Conservation (phyloP, 2,888 invertebrate species). For the Hirudinaria manillensis region DNA sequence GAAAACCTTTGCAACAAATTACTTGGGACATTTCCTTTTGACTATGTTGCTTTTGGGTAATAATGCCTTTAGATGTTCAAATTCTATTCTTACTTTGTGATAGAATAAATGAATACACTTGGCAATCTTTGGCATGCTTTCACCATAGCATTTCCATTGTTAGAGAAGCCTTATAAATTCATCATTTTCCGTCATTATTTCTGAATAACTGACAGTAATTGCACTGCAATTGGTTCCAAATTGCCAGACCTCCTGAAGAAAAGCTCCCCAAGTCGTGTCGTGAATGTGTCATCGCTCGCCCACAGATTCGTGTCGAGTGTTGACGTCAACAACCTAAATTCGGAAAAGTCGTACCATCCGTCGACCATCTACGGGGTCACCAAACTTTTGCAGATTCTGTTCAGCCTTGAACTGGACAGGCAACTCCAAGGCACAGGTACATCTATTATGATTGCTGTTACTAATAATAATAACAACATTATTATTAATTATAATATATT, state of each 20-base stretch:
- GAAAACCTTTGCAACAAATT: constrained; percentile 83
- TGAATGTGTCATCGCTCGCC: constrained; percentile 43
- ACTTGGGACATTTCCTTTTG: constrained; percentile 85
- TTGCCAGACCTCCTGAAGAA: constrained; percentile 33
- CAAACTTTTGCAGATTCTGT: constrained; percentile 51
- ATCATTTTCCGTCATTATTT: too few relatives aligned
- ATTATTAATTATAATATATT: too few relatives aligned
- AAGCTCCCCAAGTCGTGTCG: constrained; percentile 39
- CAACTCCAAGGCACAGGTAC: constrained; percentile 42
- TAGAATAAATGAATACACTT: too few relatives aligned
- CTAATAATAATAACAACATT: too few relatives aligned
- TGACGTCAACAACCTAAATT: constrained; percentile 41
- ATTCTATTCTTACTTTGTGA: neutral
- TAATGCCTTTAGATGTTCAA: constrained; percentile 34
- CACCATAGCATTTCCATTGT: too few relatives aligned
- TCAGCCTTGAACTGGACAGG: constrained; percentile 48
- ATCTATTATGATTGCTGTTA: neutral
- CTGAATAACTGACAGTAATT: too few relatives aligned
- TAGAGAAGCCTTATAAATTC: too few relatives aligned
- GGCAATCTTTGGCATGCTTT: too few relatives aligned
- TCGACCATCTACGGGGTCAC: constrained; percentile 45
- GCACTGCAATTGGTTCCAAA: neutral
- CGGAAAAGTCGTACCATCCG: constrained; percentile 8
- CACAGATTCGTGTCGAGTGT: constrained; percentile 41
- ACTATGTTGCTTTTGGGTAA: constrained; percentile 70